Base-by-base conservation (phyloP, 2,113 vertebrate species). In the Morone saxatilis region DNA sequence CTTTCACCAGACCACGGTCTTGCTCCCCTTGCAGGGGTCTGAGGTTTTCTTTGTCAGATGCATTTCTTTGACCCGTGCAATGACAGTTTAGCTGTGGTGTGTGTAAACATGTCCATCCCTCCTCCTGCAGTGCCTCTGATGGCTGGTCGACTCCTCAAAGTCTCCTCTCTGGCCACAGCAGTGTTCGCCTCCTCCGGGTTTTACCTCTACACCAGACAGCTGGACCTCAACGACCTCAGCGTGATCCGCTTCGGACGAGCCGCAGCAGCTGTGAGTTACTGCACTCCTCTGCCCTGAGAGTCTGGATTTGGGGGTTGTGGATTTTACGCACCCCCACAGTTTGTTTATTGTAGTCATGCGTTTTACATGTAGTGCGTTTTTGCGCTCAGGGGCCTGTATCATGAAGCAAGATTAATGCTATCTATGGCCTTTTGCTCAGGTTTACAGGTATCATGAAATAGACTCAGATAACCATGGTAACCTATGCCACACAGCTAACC, bases 191-290 rank as follows among this genome's bases (percentile, higher is more conserved):
- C 97, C 25, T 97, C 97, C 13, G 97, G 97, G 47, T 63, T 97
- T 80, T 98, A 96, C 86, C 70, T 98, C 12, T 96, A 97, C 84
- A 94, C 83, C 78, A 94, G 92, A 73, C 95, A 93, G 68, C 82
- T 97, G 93, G 97, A 99, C 92, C 93, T 95, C 86, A 97, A 92
- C 79, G 97, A 99, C 89, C 95, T 98, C 80, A 98, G 97, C 14
- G 78, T 97, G 4, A 87, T 99, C 85, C 95, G 98, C 78, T 97
- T 98, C 48, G 96, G 97, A 80, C 95, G 98, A 93, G 97, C 98
- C 12, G 95, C 97, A 63, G 94, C 94, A 60, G 96, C 97, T 48
- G 98, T 99, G 95, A 96, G 96, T 92, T 9, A 31, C 25, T 38
- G n/a, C 51, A 20, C 16, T 22, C 16, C 11, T 60, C 20, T 25